Conservation (phyloP, 2,888 invertebrate species). For the Dicroscelio sp. region DNA sequence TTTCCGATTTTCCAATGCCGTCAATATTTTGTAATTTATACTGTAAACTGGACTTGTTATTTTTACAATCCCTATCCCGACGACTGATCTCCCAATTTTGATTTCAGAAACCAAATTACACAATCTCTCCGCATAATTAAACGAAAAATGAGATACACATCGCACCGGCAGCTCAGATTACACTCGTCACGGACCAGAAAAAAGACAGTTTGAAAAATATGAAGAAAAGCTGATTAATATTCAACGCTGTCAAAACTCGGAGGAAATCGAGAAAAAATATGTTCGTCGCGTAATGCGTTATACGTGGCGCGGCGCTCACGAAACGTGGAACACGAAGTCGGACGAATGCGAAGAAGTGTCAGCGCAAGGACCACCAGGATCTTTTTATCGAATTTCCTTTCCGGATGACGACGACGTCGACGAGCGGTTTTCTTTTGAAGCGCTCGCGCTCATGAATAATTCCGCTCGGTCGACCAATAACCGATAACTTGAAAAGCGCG, state of each 20-base stretch:
- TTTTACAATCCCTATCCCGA: no score
- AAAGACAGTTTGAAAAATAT: no score
- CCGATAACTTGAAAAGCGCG: slow-evolving; percentile 87
- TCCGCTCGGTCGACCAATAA: slow-evolving; percentile 87
- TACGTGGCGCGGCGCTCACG: slow-evolving; percentile 52
- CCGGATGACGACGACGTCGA: slow-evolving; percentile 80
- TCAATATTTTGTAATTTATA: no score
- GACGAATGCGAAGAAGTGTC: slow-evolving; percentile 77
- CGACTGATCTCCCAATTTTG: no score
- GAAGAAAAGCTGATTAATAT: slow-evolving; percentile 69
- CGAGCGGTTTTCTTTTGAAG: slow-evolving; percentile 86
- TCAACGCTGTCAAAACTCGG: slow-evolving; percentile 48
- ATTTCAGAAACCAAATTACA: no score
- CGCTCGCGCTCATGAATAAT: slow-evolving; percentile 89
- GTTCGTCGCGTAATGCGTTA: slow-evolving; percentile 70
- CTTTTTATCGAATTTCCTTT: slow-evolving; percentile 87
- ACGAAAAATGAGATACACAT: slow-evolving; percentile 49
- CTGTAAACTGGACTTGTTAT: no score
- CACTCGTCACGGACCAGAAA: neutral
- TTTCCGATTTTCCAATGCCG: no score
- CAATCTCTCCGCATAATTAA: no score
- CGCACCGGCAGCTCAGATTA: slow-evolving; percentile 26
- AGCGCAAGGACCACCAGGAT: slow-evolving; percentile 82
- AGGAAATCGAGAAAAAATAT: slow-evolving; percentile 70
- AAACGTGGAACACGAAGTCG: slow-evolving; percentile 66